These are phyloP conservation scores for Loriculus beryllinus DNA, from an alignment of 2,797 vertebrate species.

Conservation along the genomic window DNA sequence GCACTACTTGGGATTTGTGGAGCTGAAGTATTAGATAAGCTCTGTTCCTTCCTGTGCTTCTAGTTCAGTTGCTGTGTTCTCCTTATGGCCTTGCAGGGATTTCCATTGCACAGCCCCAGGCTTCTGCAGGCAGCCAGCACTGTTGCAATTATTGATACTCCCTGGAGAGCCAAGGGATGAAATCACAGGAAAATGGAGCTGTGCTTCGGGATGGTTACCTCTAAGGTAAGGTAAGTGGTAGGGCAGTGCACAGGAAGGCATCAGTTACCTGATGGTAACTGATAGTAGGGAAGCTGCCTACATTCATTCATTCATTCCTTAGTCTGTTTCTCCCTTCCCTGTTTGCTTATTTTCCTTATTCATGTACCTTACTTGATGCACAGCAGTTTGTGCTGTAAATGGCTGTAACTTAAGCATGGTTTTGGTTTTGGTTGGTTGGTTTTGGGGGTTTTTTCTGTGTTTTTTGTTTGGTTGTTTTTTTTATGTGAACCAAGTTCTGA, in stretches of 20 bases:
- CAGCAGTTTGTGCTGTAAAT: not conserved
- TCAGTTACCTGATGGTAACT: not conserved
- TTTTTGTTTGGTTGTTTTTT: not conserved
- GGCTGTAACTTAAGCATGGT: not conserved
- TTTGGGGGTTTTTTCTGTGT: too few species aligned
- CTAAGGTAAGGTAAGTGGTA: not conserved
- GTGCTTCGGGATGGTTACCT: not conserved
- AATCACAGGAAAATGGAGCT: not conserved
- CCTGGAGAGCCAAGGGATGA: not conserved
- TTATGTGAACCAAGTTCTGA: not conserved
- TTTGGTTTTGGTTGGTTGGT: not conserved
- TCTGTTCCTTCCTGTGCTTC: not conserved
- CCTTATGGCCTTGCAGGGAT: not conserved
- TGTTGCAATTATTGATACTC: not conserved
- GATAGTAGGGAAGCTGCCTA: not conserved
- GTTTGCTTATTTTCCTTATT: not conserved
- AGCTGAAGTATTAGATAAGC: not conserved
- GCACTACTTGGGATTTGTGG: not conserved
- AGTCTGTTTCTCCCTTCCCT: not conserved
- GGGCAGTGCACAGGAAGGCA: not conserved
- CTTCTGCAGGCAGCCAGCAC: not conserved
- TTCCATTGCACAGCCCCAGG: not conserved
- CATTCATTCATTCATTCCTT: accelerated
- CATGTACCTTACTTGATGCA: not conserved
- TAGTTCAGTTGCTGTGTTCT: not conserved